Base-by-base conservation (phyloP, 2,888 invertebrate genomes). In the Cephalotes varians region DNA sequence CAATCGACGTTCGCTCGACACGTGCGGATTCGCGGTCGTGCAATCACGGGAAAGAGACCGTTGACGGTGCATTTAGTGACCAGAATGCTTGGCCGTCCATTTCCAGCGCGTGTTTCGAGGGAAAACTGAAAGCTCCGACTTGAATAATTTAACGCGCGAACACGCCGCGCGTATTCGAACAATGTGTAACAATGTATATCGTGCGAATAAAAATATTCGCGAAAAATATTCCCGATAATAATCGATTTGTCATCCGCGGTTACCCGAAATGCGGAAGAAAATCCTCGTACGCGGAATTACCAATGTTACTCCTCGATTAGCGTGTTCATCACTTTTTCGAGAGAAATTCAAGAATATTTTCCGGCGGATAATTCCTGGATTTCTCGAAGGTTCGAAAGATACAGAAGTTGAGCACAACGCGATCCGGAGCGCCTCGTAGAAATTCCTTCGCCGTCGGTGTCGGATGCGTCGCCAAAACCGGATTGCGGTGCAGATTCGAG, bases 401-500 rank as follows among this genome's bases (percentile, higher is more conserved):
- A 9, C 9, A 10, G 21, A n/a, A 60, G n/a, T 34, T n/a, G 34
- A 34, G 9, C 31, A 31, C n/a, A 37, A 0, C 34, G 37, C 47
- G 69, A 83, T 51, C 15, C 54, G 64, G 40, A 15, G 10, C 21
- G 28, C 21, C 31, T 28, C 40, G 31, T 25, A 47, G 15, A 25
- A 60, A 54, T 60, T 71, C 3, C 51, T 47, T 12, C 40, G 18
- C 18, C 49, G 34, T 12, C 47, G 12, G 28, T 15, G 34, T 34
- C 25, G n/a, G 15, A 1, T 21, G 9, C 25, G 49, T 18, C 21
- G 28, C 31, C 84, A 87, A 89, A 88, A 87, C 88, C 83, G 88
- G 86, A 83, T 87, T 77, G 51, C 80, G 82, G 84, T 81, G 82
- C 82, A 84, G 87, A 86, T 74, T 71, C 85, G 86, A 86, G 86